Evolutionary conservation across 2,113 vertebrate species (phyloP), one percentile per base, ranked within the genome.

Genomic region (Xerus inauris): DNA sequence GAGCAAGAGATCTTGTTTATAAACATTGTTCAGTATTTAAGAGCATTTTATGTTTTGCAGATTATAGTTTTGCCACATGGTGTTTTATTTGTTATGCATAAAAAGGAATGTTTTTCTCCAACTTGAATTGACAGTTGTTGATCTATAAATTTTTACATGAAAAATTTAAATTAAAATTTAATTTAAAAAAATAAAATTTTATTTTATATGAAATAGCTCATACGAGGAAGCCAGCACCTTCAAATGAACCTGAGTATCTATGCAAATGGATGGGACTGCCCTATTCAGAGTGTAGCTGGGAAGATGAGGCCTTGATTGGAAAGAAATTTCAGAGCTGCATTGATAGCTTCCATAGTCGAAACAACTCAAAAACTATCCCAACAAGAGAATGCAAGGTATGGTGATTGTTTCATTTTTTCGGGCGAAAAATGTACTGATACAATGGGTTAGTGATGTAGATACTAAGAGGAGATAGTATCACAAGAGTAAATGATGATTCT

Each of bases 231-330:
- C 98, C 92, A 0, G 98, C 98, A 5, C 98, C 98, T 76, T 99
- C 99, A 0, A 99, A 99, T 42, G 99, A 99, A 82, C 99, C 99
- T 0, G 99, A 99, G 69, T 99, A 99, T 95, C 98, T 99, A 0
- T 99, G 99, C 95, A 99, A 99, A 93, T 99, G 99, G 99, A 99
- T 99, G 99, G 99, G 99, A 10, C 98, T 99, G 57, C 99, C 99
- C 0, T 99, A 99, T 45, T 99, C 99, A 0, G 99, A 99, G 94
- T 99, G 99, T 97, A 99, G 99, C 98, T 99, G 99, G 99, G 99
- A 99, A 77, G 99, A 99, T 0, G 99, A 99, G 2, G 99, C 99
- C 26, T 96, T 99, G 96, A 98, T 99, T 14, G 98, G 98, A n/a
- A 99, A 99, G 98, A 99, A 99, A 97, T 99, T 99, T 87, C 99